Base-by-base conservation (phyloP, 2,113 vertebrate species). In the Cricetomys ansorgei region DNA sequence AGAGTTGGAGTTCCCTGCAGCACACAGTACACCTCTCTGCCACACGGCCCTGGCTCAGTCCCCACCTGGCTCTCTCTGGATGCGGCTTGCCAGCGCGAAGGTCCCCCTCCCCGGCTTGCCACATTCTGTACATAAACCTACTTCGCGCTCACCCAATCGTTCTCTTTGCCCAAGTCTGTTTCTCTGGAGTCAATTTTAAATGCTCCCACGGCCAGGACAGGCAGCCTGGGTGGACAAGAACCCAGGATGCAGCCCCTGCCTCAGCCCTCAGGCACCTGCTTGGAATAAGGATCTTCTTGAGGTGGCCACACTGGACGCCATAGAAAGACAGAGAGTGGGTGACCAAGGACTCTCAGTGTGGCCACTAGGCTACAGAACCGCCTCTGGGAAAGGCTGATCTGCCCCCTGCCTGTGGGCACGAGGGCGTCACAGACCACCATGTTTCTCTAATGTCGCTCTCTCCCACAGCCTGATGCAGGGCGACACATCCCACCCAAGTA, bases 301-400 rank as follows among this genome's bases (percentile, higher is more conserved):
- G 21, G 80, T 34, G 80, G 48, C 77, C 67, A 45, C 4, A 5
- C 3, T 23, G 48, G 92, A 43, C n/a, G 25, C 9, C 17, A 45
- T 0, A 1, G 12, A 50, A n/a, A 95, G 29, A 84, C 0, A 0
- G 57, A 57, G 6, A 43, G 48, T 5, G 10, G 62, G 53, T 69
- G 31, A 48, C 16, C 16, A 5, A 40, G 57, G 76, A 5, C 34
- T 40, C 64, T 48, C 3, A 7, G 1, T 3, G 25, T 31, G 43
- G 43, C 34, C 1, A 5, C 57, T 19, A 17, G 70, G 19, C 67
- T 0, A 0, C 0, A 2, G 25, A 40, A n/a, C 17, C 34, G 55
- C 19, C 94, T 8, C 7, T 3, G 9, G 1, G 13, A 64, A 53
- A 2, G 25, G 27, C 1, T 48, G 37, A 23, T n/a, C 72, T 72